phyloP scores from a whole-genome alignment of 2,888 invertebrate genomes.

The Enchytraeus crypticus region DNA sequence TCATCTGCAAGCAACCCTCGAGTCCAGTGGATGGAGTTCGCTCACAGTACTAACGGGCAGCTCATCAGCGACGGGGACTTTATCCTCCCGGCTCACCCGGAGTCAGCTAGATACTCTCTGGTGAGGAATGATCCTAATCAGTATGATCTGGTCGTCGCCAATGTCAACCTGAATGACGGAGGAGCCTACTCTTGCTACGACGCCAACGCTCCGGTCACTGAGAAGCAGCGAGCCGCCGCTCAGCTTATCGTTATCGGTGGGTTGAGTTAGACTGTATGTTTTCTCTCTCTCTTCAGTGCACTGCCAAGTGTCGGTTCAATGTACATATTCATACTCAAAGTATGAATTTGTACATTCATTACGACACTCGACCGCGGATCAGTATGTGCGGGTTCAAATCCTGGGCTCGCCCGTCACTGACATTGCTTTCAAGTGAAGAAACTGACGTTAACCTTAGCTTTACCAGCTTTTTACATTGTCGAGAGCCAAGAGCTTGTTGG shows the following conservation, averaged over 20 bases:
- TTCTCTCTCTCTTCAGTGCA: too few species aligned
- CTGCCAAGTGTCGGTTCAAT: too few species aligned
- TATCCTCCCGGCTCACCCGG: background rate
- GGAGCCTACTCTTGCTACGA: background rate
- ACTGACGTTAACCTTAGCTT: too few species aligned
- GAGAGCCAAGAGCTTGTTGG: too few species aligned
- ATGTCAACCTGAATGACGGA: background rate
- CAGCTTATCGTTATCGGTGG: background rate
- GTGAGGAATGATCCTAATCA: background rate
- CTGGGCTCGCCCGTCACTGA: too few species aligned
- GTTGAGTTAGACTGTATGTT: too few species aligned
- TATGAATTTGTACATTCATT: too few species aligned
- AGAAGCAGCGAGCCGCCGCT: background rate
- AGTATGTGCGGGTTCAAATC: too few species aligned
- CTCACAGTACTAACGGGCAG: background rate
- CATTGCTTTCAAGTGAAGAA: too few species aligned
- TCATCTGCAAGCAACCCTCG: background rate
- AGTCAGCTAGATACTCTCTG: background rate
- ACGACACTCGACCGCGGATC: too few species aligned
- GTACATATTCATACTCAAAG: too few species aligned
- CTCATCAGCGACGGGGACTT: background rate
- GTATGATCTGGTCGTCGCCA: background rate
- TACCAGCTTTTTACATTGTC: too few species aligned
- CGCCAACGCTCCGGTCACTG: background rate
- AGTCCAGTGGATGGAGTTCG: background rate